These are phyloP conservation scores for Pachypeltis micranthus DNA, from an alignment of 1,140 invertebrate genomes.

Conservation along the genomic window DNA sequence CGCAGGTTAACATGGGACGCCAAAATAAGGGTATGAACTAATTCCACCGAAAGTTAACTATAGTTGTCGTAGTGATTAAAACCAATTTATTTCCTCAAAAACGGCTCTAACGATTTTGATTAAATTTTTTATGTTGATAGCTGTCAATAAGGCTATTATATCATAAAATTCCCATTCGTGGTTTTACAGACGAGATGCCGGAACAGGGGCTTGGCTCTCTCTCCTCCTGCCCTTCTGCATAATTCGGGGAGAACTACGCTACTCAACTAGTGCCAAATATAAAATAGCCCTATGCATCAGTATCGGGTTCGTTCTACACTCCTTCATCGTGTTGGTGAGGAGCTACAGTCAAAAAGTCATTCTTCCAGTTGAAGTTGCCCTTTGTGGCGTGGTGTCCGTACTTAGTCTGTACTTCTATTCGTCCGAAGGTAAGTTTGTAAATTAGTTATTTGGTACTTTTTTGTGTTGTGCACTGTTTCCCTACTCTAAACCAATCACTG, in stretches of 20 bases:
- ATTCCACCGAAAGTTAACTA: too few relatives aligned
- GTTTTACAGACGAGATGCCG: conserved; percentile 38
- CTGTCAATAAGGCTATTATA: too few relatives aligned
- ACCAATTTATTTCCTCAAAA: too few relatives aligned
- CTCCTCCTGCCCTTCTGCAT: conserved; percentile 40
- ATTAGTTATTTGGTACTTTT: too few relatives aligned
- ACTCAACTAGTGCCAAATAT: conserved; percentile 19
- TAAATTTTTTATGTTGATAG: too few relatives aligned
- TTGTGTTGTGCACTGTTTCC: too few relatives aligned
- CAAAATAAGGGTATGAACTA: too few relatives aligned
- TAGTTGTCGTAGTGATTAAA: too few relatives aligned
- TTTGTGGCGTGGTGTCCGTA: conserved; percentile 26
- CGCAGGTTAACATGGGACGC: too few relatives aligned
- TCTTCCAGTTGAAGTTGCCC: conserved; percentile 15
- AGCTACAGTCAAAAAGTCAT: conserved; percentile 11
- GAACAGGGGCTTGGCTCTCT: conserved; percentile 43
- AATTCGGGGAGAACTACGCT: conserved; percentile 19
- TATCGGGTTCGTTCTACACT: conserved; percentile 20
- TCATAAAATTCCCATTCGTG: too few relatives aligned
- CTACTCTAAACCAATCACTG: too few relatives aligned
- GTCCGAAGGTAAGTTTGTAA: conserved; percentile 34
- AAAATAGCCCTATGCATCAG: conserved; percentile 19
- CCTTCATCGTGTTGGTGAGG: conserved; percentile 18
- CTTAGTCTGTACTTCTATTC: conserved; percentile 35
- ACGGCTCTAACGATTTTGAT: too few relatives aligned